Base-by-base conservation (phyloP, 2,888 invertebrate genomes). In the Clepsis dumicolana region DNA sequence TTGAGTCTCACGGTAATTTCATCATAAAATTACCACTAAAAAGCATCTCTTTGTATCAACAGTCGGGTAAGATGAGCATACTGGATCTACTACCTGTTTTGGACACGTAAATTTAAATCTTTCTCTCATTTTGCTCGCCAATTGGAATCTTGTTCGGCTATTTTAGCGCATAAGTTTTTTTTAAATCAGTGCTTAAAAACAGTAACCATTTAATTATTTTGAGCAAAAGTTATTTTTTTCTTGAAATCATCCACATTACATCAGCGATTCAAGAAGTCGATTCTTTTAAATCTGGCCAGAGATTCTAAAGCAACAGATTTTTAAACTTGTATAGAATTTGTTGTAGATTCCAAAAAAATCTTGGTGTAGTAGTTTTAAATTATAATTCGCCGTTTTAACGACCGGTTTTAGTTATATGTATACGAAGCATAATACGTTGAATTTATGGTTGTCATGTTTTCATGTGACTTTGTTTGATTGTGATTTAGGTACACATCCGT, bases 401-500 rank as follows among this genome's bases (percentile, higher is more conserved):
- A 7, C 7, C 7, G 7, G 18, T 44, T 44, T 16, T 44, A 16
- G 48, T 48, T 12, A 48, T n/a, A n/a, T n/a, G n/a, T n/a, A n/a
- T 48, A 21, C 21, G 48, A 48, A 48, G 56, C 56, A 35, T 56
- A 56, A 56, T 56, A 35, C 12, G 29, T 52, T 25, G 10, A 12
- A 32, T 35, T 32, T 12, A 27, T 16, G 2, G 18, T 29, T 21
- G 4, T 4, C 25, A 24, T 10, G 18, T 48, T 59, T 18, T 54
- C 41, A 25, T 71, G 48, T 60, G n/a, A n/a, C n/a, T n/a, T n/a
- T n/a, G 59, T 59, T 69, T 64, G n/a, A 64, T 70, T 72, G 77
- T 75, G 74, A 77, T 77, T 77, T 72, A n/a, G n/a, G n/a, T n/a
- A 41, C 27, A 75, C 70, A 70, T 79, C 79, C 79, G 79, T 79